These are phyloP conservation scores for Oreochromis niloticus DNA, from an alignment of 2,113 vertebrate genomes.

Conservation along the genomic window DNA sequence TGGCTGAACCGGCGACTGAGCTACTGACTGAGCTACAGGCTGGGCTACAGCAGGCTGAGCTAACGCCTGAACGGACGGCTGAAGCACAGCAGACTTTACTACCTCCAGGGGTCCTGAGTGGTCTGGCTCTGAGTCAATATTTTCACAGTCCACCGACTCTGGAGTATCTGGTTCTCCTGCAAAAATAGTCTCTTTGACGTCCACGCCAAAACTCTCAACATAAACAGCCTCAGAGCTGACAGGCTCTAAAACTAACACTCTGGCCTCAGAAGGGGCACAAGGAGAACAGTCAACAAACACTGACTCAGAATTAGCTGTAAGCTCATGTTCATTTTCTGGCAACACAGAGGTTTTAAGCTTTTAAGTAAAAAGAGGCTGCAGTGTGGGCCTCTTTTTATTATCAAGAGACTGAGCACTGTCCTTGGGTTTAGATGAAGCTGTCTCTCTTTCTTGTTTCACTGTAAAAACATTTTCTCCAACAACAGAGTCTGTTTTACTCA, in stretches of 20 bases:
- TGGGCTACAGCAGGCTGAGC: no score
- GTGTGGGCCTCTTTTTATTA: neutral
- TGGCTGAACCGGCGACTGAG: neutral
- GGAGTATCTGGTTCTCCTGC: no score
- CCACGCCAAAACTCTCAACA: no score
- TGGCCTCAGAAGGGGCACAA: neutral
- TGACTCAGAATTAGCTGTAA: neutral
- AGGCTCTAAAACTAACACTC: neutral
- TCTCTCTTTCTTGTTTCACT: neutral
- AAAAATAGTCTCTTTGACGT: no score
- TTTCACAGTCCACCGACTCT: no score
- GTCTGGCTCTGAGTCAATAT: no score
- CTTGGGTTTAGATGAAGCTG: neutral
- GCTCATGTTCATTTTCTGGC: neutral
- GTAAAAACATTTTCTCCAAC: neutral
- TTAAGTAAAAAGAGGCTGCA: neutral
- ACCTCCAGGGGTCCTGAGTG: no score
- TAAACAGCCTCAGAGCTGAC: no score
- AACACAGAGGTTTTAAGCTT: neutral
- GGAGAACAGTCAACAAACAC: neutral
- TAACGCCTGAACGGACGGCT: no score
- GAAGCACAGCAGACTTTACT: no score
- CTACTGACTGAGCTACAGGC: neutral
- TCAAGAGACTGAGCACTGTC: neutral
- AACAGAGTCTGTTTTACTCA: neutral